Evolutionary conservation across 2,797 vertebrate genomes (phyloP).

Genomic region (Crossoptilon crossoptilon): DNA sequence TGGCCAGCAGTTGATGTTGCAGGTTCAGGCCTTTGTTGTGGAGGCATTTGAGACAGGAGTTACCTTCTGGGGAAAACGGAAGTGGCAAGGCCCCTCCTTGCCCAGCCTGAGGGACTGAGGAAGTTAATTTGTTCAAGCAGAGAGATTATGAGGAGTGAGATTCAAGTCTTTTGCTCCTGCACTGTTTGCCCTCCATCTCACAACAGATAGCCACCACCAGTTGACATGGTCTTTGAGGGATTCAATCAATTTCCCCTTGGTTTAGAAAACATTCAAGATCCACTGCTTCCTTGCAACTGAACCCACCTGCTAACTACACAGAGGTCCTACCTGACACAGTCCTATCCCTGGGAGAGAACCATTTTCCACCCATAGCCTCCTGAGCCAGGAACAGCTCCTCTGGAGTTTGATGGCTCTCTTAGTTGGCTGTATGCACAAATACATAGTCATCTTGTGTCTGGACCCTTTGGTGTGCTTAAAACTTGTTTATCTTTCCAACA

Average conservation of each 20-base stretch:
- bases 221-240: background rate
- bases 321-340: background rate
- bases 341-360: background rate
- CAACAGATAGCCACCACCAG: background rate
- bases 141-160: background rate
- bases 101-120: background rate
- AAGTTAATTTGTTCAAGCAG: background rate
- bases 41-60: background rate
- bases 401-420: background rate
- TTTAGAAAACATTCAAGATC: background rate
- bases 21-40: background rate
- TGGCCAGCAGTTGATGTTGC: background rate
- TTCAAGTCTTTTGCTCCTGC: background rate
- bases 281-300: background rate
- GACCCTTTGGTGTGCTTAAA: background rate
- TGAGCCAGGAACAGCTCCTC: background rate
- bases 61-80: background rate
- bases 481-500: background rate
- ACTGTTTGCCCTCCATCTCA: background rate
- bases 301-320: rapidly evolving
- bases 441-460: background rate
- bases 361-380: background rate
- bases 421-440: background rate
- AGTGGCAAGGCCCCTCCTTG: background rate
- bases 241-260: background rate